Base-by-base conservation (phyloP, 2,113 vertebrate species). In the Toxotes jaculatrix region DNA sequence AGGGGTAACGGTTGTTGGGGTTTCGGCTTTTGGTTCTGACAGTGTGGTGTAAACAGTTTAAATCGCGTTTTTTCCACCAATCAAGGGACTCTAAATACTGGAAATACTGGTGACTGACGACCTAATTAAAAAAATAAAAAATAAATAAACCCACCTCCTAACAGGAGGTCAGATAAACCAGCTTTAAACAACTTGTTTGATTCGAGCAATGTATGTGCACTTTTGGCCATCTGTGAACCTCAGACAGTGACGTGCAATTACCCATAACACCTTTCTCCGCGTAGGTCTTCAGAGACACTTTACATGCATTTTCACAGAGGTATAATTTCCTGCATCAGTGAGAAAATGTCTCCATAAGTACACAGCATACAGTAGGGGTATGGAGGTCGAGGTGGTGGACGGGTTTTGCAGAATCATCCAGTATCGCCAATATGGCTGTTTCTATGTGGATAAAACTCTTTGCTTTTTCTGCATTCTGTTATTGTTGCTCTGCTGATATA, bases 31-130 rank as follows among this genome's bases (percentile, higher is more conserved):
- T 72, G 68, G 36, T 59, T 73, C 43, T 74, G 83, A 78, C 80
- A 84, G 47, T 32, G 43, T 31, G 5, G n/a, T 60, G 6, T 83
- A 80, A 87, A 88, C 78, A 67, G 34, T 74, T 79, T 78, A 71
- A 82, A 62, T 55, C 27, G 64, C 53, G n/a, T 56, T 77, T 68
- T 27, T 87, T 83, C 76, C 74, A 77, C 69, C 62, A 80, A 56
- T 63, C 65, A 77, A 40, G 45, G 1, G 63, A n/a, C 36, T 74
- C 17, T 78, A 80, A 62, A 56, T 53, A 64, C 36, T 40, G 23
- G 45, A 71, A 1, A 56, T 19, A 56, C 64, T 47, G 32, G 13
- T 71, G 77, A 77, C 34, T 72, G 51, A 67, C 55, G 62, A 21
- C 27, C 27, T 40, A 4, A 32, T 68, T 73, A 62, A 32, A 49